A percentile compares a stretch with the other conserved stretches of the same genome.
Conservation (phyloP, 2,797 vertebrate species). For the Phoebastria nigripes region DNA sequence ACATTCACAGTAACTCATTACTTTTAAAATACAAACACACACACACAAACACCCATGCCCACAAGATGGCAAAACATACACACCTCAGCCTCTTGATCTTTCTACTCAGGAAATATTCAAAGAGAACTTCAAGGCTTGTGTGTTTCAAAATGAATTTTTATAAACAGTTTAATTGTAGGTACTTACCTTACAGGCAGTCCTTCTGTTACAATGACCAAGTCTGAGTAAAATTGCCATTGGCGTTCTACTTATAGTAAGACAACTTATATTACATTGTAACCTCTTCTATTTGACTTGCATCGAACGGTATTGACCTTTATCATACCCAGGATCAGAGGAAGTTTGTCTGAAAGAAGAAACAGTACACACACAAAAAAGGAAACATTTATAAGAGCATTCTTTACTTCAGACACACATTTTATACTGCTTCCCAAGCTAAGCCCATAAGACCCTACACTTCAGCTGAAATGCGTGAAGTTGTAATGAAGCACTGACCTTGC, state of each 20-base stretch:
- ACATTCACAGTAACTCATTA: not conserved
- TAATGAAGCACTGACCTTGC: not conserved
- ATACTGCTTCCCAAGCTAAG: not conserved
- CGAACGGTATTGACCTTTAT: not conserved
- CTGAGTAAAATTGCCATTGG: not conserved
- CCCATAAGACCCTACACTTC: accelerated
- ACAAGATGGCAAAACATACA: not conserved
- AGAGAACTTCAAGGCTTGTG: not conserved
- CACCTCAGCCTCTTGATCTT: not conserved
- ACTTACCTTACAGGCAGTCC: not conserved
- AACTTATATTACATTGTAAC: not conserved
- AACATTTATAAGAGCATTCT: not conserved
- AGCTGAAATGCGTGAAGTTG: not conserved
- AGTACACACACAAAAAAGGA: not conserved
- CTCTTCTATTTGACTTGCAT: not conserved
- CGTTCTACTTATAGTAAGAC: not conserved
- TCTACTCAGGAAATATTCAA: not conserved
- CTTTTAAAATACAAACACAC: not conserved
- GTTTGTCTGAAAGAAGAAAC: not conserved
- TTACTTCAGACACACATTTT: not conserved
- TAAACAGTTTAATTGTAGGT: not conserved
- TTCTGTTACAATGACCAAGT: not conserved
- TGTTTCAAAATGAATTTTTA: not conserved
- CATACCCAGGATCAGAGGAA: not conserved
- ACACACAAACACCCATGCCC: accelerated